A percentile compares a stretch with the other conserved stretches of the same genome.
Evolutionary conservation across 2,113 vertebrate species (phyloP).

Genomic region (Pangasianodon gigas): DNA sequence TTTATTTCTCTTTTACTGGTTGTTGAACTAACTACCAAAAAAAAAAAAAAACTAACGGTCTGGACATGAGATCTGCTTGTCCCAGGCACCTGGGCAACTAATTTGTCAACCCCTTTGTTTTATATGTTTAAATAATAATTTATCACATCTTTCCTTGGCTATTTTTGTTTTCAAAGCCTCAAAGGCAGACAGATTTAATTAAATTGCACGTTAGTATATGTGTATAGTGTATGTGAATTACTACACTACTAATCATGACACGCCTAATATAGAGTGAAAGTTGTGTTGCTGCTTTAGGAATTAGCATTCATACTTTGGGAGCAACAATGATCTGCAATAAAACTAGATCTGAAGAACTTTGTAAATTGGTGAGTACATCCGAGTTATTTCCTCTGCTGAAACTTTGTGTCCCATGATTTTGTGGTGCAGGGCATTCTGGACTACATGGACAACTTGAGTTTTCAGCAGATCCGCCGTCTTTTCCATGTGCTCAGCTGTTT

Average conservation of each 20-base stretch:
- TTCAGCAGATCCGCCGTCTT: conserved; percentile 90
- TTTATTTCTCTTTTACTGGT: too few species aligned
- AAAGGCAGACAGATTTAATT: too few species aligned
- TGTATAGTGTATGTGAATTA: background rate
- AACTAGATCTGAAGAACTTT: background rate
- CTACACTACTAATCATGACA: background rate
- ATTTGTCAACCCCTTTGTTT: too few species aligned
- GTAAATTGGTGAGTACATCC: background rate
- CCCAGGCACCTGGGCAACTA: background rate
- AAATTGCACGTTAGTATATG: too few species aligned
- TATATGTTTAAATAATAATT: background rate
- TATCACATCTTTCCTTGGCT: too few species aligned
- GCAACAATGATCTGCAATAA: background rate
- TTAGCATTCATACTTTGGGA: background rate
- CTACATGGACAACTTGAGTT: conserved; percentile 88
- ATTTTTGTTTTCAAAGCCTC: too few species aligned
- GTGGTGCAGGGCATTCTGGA: conserved; percentile 86
- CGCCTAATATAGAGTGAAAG: background rate
- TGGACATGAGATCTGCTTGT: background rate
- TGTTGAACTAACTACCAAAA: background rate
- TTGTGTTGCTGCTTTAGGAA: background rate
- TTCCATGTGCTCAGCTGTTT: conserved; percentile 87
- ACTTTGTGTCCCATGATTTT: conserved; percentile 25
- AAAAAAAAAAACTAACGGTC: background rate
- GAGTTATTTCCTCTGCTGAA: background rate